These are phyloP conservation scores for Ichneumoninae sp. DNA, from an alignment of 2,888 invertebrate species.

Conservation along the genomic window DNA sequence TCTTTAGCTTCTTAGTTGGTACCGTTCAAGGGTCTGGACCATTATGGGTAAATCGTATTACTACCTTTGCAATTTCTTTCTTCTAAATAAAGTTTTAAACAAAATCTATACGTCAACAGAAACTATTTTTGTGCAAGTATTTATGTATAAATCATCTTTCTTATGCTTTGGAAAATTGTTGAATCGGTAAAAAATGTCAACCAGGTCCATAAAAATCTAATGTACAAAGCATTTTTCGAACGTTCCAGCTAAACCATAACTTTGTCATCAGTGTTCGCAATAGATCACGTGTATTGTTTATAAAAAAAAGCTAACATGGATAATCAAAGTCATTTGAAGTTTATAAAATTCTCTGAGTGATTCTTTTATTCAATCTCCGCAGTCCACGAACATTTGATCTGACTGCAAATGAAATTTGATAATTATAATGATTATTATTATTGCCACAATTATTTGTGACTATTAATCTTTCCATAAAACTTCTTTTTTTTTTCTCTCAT, in stretches of 20 bases:
- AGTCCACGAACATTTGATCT: too few relatives aligned
- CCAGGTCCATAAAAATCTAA: not conserved
- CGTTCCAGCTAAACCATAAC: not conserved
- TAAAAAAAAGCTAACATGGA: too few relatives aligned
- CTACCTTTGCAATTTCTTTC: not conserved
- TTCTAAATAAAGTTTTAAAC: not conserved
- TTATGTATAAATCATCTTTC: too few relatives aligned
- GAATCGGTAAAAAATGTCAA: not conserved
- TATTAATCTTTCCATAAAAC: not conserved
- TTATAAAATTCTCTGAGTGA: too few relatives aligned
- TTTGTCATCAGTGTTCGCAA: not conserved
- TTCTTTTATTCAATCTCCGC: too few relatives aligned
- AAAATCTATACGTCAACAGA: constrained; percentile 8
- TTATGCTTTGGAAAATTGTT: too few relatives aligned
- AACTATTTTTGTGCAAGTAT: not conserved
- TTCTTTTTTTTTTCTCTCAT: constrained; percentile 60
- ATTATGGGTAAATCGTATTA: too few relatives aligned
- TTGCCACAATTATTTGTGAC: not conserved
- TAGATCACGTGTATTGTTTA: too few relatives aligned
- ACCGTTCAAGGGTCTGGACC: too few relatives aligned
- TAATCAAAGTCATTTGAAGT: too few relatives aligned
- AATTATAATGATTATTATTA: not conserved
- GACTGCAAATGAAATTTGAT: not conserved
- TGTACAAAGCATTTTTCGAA: not conserved
- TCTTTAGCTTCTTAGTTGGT: too few relatives aligned